phyloP scores from a whole-genome alignment of 2,888 invertebrate genomes.

The Leucophora obtusa region DNA sequence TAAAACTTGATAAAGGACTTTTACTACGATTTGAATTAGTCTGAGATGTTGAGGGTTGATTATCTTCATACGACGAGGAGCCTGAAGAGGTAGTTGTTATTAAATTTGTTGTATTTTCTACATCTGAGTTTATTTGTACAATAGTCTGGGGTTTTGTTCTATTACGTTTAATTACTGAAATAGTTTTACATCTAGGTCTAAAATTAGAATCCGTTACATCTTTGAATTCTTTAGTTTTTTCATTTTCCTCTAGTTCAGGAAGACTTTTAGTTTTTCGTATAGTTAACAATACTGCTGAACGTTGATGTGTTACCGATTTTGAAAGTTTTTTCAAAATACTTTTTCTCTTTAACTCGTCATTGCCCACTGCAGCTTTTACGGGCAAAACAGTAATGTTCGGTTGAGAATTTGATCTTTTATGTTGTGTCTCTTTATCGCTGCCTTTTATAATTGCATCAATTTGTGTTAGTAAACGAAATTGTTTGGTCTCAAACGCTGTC shows the following conservation, averaged over 20 bases:
- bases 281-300: constrained; percentile 44
- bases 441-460: constrained; percentile 80
- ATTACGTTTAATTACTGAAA: constrained; percentile 74
- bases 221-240: constrained; percentile 33
- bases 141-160: constrained; percentile 23
- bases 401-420: constrained; percentile 80
- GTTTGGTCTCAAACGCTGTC: constrained; percentile 83
- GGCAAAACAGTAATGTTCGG: constrained; percentile 80
- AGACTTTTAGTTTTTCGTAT: constrained; percentile 69
- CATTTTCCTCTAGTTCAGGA: constrained; percentile 57
- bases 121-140: neutral
- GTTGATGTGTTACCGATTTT: neutral
- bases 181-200: constrained; percentile 75
- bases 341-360: neutral
- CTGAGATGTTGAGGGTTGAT: constrained; percentile 59
- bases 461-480: constrained; percentile 82
- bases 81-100: constrained; percentile 27
- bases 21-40: constrained; percentile 50
- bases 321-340: constrained; percentile 3
- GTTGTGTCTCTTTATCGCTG: constrained; percentile 66
- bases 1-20: constrained; percentile 57
- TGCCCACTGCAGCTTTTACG: neutral
- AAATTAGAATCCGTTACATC: constrained; percentile 51
- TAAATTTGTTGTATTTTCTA: neutral
- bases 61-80: constrained; percentile 56